Evolutionary conservation across 2,797 vertebrate genomes (phyloP), one percentile per base, ranked within the genome.

Genomic region (Leptoclinus maculatus): DNA sequence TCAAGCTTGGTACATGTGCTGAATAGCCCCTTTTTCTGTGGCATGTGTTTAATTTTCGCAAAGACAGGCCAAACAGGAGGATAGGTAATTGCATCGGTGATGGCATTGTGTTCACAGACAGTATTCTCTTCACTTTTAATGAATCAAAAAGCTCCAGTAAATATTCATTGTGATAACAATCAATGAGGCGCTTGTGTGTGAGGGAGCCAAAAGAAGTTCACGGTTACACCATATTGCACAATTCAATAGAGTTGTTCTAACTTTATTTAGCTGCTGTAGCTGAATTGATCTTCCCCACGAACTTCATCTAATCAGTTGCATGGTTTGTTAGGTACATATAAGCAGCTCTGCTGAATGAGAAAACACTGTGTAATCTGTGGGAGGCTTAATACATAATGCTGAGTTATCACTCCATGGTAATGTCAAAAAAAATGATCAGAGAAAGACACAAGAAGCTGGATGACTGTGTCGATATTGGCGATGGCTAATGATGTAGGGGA

Each of bases 321-420:
- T 69, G 85, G 84, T 88, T 89, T 88, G 87, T 90, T 83, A 86
- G 83, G 65, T 77, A 57, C 75, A 74, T 67, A 78, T 66, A 79
- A 80, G 85, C 74, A 65, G 41, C 60, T 75, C 62, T 57, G 39
- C 57, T 71, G 84, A 80, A 87, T 77, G 74, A 81, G 53, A 88
- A 90, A 86, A 80, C 74, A 68, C 51, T 39, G 49, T 47, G 66
- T 39, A 83, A 89, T 82, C 89, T 85, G 53, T 76, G 71, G 57
- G 68, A 79, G 67, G 73, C 51, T 9, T 53, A 72, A 82, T 62
- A 67, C 49, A 71, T 66, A 76, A 70, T 45, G 45, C 58, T 82
- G 74, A 86, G 56, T 78, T 85, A 86, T 81, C 65, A 25, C 70
- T 79, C 34, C n/a, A 60, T 80, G 45, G 76, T 80, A 84, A 81